These are phyloP conservation scores for Perithous albicinctus DNA, from an alignment of 2,888 invertebrate genomes.

Conservation along the genomic window DNA sequence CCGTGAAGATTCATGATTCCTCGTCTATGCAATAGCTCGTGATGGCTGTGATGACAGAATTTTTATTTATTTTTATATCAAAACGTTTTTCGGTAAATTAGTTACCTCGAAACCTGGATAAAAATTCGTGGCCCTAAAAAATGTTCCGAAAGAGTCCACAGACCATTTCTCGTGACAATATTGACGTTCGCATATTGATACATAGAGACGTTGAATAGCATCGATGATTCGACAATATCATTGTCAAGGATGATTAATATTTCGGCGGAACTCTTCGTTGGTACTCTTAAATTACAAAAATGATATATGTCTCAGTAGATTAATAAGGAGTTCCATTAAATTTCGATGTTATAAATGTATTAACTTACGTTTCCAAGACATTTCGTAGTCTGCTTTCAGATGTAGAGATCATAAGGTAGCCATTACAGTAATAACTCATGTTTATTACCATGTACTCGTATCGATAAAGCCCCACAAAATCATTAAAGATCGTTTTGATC, in stretches of 20 bases:
- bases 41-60: neutral
- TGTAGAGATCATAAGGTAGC: slow-evolving; percentile 72
- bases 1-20: slow-evolving; percentile 73
- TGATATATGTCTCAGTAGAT: neutral
- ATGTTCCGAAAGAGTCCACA: slow-evolving; percentile 76
- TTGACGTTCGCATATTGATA: slow-evolving; percentile 74
- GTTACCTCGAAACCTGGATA: slow-evolving; percentile 70
- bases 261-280: slow-evolving; percentile 70
- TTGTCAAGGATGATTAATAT: slow-evolving; percentile 73
- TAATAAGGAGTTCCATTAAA: slow-evolving; percentile 2
- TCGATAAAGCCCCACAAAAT: slow-evolving; percentile 73
- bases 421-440: slow-evolving; percentile 69
- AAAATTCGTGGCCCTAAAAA: slow-evolving; percentile 74
- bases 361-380: slow-evolving; percentile 58
- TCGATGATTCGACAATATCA: slow-evolving; percentile 60
- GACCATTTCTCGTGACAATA: slow-evolving; percentile 71
- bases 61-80: neutral
- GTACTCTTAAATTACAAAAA: slow-evolving; percentile 67
- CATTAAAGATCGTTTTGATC: slow-evolving; percentile 68
- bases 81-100: neutral
- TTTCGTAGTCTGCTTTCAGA: slow-evolving; percentile 59
- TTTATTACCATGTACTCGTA: slow-evolving; percentile 70
- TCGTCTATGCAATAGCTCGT: neutral
- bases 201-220: slow-evolving; percentile 69
- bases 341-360: neutral